Evolutionary conservation across 2,888 invertebrate genomes (phyloP).

Genomic region (Nemotelus pantherinus): DNA sequence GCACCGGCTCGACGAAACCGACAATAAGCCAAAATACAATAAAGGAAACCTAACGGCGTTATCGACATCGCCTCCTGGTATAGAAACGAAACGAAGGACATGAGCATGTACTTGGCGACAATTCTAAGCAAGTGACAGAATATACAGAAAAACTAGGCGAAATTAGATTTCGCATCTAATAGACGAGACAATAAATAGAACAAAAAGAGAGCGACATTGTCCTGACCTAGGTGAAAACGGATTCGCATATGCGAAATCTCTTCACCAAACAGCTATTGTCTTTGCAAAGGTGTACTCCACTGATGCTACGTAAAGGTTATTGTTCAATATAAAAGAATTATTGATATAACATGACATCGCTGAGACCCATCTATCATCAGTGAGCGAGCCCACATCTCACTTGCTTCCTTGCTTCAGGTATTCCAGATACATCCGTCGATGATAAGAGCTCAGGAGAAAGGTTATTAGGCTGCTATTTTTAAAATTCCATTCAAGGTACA

Average conservation of each 20-base stretch:
- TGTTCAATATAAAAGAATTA: slow-evolving; percentile 6
- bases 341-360: slow-evolving; percentile 15
- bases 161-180: too few species aligned
- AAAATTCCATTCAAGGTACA: slow-evolving; percentile 25
- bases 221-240: too few species aligned
- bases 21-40: too few species aligned
- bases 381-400: neutral
- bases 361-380: neutral
- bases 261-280: too few species aligned
- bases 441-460: neutral
- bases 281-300: too few species aligned
- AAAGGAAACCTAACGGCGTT: neutral
- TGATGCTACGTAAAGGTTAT: neutral
- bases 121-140: too few species aligned
- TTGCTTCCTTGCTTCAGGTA: neutral
- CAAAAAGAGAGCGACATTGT: too few species aligned
- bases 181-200: too few species aligned
- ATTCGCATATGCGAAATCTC: too few species aligned
- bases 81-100: neutral
- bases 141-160: too few species aligned
- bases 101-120: neutral
- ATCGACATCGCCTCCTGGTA: neutral
- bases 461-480: slow-evolving; percentile 35
- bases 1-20: too few species aligned
- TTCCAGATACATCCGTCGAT: neutral